A percentile compares a stretch with the other conserved stretches of the same genome.
Conservation (phyloP, 2,797 vertebrate species). For the Balearica regulorum region DNA sequence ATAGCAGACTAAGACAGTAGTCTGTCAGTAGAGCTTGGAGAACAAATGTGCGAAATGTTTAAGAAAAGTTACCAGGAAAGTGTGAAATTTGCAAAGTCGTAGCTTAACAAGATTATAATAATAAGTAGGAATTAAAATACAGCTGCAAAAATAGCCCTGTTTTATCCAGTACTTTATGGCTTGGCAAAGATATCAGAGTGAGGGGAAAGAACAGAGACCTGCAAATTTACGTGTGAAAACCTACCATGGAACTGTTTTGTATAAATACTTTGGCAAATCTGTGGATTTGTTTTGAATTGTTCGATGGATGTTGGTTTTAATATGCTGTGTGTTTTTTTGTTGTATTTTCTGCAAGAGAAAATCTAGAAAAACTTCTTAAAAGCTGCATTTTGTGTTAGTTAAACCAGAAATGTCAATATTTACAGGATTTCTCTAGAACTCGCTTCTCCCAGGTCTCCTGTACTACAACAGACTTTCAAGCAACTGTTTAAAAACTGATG, state of each 20-base stretch:
- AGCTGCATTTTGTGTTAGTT: neutral
- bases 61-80: neutral
- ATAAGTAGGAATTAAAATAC: neutral
- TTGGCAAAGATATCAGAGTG: neutral
- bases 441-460: neutral
- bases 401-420: neutral
- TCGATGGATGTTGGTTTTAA: neutral
- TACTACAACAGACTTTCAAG: neutral
- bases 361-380: neutral
- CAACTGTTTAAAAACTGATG: neutral
- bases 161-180: neutral
- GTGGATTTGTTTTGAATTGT: neutral
- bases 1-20: neutral
- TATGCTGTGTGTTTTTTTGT: neutral
- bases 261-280: neutral
- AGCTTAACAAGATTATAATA: neutral
- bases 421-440: neutral
- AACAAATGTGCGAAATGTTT: neutral
- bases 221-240: neutral
- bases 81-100: neutral
- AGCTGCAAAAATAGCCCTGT: neutral
- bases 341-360: neutral
- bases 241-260: neutral
- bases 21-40: neutral
- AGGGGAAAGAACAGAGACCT: neutral